A percentile compares a stretch with the other conserved stretches of the same genome.
phyloP scores from a whole-genome alignment of 1,140 invertebrate genomes.

The Pentalonia nigronervosa region DNA sequence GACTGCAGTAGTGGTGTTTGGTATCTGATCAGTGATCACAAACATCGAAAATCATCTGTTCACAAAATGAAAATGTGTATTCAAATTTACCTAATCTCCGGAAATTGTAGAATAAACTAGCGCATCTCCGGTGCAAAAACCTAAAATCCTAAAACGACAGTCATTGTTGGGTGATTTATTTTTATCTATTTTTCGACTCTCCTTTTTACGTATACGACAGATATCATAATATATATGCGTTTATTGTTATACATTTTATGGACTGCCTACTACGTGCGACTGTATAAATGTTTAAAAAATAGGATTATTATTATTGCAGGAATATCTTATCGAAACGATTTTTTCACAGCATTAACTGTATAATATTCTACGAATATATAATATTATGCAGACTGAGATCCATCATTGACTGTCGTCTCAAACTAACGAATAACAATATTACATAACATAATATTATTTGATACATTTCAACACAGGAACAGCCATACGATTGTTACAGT shows the following conservation, averaged over 20 bases:
- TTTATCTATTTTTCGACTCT: not conserved
- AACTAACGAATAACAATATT: not conserved
- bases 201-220: not conserved
- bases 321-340: not conserved
- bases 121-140: not conserved
- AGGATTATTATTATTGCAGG: not conserved
- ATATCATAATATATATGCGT: not conserved
- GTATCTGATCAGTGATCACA: too few species aligned
- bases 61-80: not conserved
- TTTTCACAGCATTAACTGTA: not conserved
- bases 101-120: not conserved
- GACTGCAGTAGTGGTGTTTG: too few species aligned
- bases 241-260: not conserved
- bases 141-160: not conserved
- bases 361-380: not conserved
- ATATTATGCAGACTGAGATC: not conserved
- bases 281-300: constrained; percentile 9
- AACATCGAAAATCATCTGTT: too few species aligned
- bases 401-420: not conserved
- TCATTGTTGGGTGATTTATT: not conserved
- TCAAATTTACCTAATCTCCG: not conserved
- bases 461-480: not conserved
- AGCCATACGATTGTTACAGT: not conserved
- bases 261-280: not conserved
- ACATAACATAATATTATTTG: not conserved